Base-by-base conservation (phyloP, 2,797 vertebrate genomes). In the Hoplostethus atlanticus region DNA sequence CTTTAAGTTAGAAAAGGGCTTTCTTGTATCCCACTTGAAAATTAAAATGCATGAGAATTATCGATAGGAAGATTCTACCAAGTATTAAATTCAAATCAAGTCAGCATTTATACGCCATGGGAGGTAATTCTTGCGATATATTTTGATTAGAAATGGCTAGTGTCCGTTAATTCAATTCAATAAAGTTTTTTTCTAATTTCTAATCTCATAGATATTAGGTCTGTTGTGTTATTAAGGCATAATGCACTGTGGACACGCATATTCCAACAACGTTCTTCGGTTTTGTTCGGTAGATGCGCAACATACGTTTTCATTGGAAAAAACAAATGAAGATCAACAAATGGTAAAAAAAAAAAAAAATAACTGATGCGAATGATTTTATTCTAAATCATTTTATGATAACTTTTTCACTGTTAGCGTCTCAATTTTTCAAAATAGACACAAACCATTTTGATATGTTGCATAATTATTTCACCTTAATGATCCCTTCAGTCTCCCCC, bases 381-480 rank as follows among this genome's bases (percentile, higher is more conserved):
- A 67, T 38, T 15, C 15, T 7, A 16, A 51, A 8, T 4, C 6
- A 25, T 40, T 51, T 30, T 10, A 28, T 25, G 25, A 34, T 6
- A 7, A 3, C 9, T 55, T 31, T 17, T 16, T 56, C 7, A 2
- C 28, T 25, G 28, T 46, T 34, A 21, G 58, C 66, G 21, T 61
- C 1, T 44, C 3, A 0, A 15, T 9, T 61, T 62, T 50, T 4
- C 62, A 51, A 65, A 34, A 15, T 16, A 64, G 25, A 40, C 63
- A 64, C 40, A 3, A 73, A 63, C 0, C 12, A n/a, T 73, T 77
- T 58, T 46, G 52, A 56, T 63, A 21, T 66, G 80, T 56, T 62
- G 64, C 17, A 16, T 66, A 71, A 44, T 68, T 64, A 66, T 72
- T 80, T 73, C n/a, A 34, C 65, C 31, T 57, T 58, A 54, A 87